These are phyloP conservation scores for Hippopotamus amphibius DNA, from an alignment of 2,113 vertebrate genomes.

Conservation along the genomic window DNA sequence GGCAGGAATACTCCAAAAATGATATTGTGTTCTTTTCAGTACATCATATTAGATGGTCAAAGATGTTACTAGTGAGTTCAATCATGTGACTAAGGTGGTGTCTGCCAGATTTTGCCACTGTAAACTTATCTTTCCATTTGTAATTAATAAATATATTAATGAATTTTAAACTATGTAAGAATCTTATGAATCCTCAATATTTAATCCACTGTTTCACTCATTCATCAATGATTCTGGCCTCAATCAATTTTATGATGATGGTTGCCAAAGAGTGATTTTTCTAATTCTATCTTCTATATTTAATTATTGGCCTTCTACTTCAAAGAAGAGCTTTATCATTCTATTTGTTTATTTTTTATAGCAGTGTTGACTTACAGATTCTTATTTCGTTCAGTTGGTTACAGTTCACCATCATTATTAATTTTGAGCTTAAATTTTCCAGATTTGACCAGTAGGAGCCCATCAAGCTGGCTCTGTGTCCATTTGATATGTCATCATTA, in stretches of 20 bases:
- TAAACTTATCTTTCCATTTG: background rate
- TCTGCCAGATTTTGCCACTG: background rate
- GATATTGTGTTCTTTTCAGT: background rate
- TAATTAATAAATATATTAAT: background rate
- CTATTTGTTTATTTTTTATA: background rate
- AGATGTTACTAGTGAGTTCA: background rate
- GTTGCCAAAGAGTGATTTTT: background rate
- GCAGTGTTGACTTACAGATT: background rate
- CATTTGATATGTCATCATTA: background rate
- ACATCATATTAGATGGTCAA: background rate
- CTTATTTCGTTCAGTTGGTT: background rate
- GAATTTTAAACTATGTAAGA: background rate
- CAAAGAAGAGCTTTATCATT: background rate
- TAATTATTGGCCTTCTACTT: background rate
- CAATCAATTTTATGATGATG: background rate
- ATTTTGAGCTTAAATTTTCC: background rate
- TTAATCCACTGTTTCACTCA: background rate
- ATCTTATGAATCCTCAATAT: background rate
- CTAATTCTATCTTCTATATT: background rate
- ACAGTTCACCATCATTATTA: background rate
- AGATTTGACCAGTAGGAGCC: background rate
- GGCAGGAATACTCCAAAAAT: background rate
- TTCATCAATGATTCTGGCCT: background rate
- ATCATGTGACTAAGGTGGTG: background rate
- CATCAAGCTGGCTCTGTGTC: background rate